Percentiles rank a stretch among this genome's conserved stretches.
These are phyloP conservation scores for Teleopsis dalmanni DNA, from an alignment of 1,140 invertebrate genomes.

Conservation along the genomic window DNA sequence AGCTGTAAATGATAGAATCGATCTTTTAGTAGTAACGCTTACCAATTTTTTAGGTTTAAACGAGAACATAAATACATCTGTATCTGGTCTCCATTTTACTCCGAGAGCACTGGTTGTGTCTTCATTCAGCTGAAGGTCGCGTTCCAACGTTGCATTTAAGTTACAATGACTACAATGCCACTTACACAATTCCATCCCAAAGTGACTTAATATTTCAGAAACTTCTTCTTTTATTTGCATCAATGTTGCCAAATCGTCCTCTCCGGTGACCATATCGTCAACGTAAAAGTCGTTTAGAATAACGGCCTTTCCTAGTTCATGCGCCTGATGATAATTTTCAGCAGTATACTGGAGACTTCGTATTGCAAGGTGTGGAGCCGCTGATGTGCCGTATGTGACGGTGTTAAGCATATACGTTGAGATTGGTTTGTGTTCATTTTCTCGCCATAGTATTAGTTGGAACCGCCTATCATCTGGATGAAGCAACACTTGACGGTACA, in stretches of 20 bases:
- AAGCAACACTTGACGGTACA: background rate
- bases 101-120: background rate
- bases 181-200: background rate
- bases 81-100: background rate
- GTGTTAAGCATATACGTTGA: conserved; percentile 11
- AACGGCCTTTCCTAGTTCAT: background rate
- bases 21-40: background rate
- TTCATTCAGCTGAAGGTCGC: background rate
- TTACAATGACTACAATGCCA: conserved; percentile 3
- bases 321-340: background rate
- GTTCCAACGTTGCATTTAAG: background rate
- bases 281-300: background rate
- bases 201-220: background rate
- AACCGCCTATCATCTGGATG: background rate
- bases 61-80: conserved; percentile 1
- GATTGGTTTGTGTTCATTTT: conserved; percentile 14
- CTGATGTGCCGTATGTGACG: conserved; percentile 14
- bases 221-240: background rate
- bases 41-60: background rate
- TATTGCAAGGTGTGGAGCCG: background rate
- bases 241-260: background rate
- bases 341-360: background rate
- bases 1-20: background rate
- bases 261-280: background rate
- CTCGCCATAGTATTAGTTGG: background rate